phyloP scores from a whole-genome alignment of 2,888 invertebrate genomes.

The Trichogramma evanescens region DNA sequence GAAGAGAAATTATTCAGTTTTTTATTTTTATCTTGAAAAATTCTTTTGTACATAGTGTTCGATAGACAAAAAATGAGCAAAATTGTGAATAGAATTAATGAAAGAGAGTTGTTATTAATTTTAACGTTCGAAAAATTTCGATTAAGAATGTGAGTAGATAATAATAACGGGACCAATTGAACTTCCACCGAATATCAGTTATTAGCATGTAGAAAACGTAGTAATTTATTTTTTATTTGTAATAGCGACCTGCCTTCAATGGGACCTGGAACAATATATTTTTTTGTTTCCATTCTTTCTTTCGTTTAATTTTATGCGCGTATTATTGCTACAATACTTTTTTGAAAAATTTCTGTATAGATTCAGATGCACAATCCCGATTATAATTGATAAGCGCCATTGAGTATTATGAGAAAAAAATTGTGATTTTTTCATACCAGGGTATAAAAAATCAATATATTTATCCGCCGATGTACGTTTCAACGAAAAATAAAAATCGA shows the following conservation, averaged over 20 bases:
- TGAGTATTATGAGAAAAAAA: too few species aligned
- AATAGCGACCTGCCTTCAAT: constrained; percentile 43
- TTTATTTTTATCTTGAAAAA: not conserved
- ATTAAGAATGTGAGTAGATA: too few species aligned
- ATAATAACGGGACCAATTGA: constrained; percentile 44
- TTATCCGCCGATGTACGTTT: not conserved
- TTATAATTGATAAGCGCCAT: too few species aligned
- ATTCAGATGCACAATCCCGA: too few species aligned
- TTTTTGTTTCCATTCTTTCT: constrained; percentile 11
- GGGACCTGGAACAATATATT: constrained; percentile 29
- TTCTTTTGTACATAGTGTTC: constrained; percentile 36
- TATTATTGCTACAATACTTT: not conserved
- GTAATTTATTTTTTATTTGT: constrained; percentile 21
- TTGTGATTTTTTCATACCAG: too few species aligned
- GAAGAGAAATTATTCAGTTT: too few species aligned
- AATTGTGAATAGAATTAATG: constrained; percentile 24
- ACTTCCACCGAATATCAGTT: constrained; percentile 47
- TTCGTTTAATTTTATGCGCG: constrained; percentile 7
- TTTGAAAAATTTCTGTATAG: too few species aligned
- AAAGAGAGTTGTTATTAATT: constrained; percentile 42
- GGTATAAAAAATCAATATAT: too few species aligned
- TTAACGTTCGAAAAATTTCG: constrained; percentile 30
- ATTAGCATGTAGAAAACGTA: constrained; percentile 35
- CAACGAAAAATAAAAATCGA: constrained; percentile 28
- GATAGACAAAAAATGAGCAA: constrained; percentile 26